Conservation (phyloP, 2,888 invertebrate species). For the Argynnis bischoffii region DNA sequence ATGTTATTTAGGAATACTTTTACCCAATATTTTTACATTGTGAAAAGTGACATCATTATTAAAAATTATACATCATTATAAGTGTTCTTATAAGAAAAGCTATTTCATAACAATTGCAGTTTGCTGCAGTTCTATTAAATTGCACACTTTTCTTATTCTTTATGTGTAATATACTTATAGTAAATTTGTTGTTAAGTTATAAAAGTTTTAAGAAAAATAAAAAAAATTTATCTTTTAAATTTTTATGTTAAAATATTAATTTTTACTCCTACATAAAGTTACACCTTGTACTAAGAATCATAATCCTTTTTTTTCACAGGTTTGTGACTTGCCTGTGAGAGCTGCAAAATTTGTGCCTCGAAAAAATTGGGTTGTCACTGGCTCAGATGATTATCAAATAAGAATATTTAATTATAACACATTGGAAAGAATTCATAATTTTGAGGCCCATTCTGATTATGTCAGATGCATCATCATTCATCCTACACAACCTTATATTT, state of each 20-base stretch:
- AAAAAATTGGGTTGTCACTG: slow-evolving; percentile 99
- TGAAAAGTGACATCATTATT: background rate
- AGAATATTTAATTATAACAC: slow-evolving; percentile 99
- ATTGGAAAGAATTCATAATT: slow-evolving; percentile 95
- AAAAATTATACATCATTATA: background rate
- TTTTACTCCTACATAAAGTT: background rate
- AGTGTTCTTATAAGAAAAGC: no score
- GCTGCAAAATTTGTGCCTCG: slow-evolving; percentile 97
- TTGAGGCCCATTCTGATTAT: slow-evolving; percentile 99
- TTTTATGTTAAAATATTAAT: background rate
- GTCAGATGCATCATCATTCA: slow-evolving; percentile 97
- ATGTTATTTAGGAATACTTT: background rate
- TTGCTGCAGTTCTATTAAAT: no score
- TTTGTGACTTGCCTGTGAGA: slow-evolving; percentile 97
- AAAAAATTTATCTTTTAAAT: no score
- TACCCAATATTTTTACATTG: background rate
- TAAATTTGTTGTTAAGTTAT: no score
- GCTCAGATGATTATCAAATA: slow-evolving; percentile 97
- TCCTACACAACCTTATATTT: slow-evolving; percentile 97
- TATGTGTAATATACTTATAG: no score
- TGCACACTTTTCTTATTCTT: no score
- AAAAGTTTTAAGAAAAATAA: no score
- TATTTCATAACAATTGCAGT: no score
- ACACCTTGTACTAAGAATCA: background rate
- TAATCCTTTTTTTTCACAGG: slow-evolving; percentile 82